Base-by-base conservation (phyloP, 2,888 invertebrate species). In the Eupeodes latifasciatus region DNA sequence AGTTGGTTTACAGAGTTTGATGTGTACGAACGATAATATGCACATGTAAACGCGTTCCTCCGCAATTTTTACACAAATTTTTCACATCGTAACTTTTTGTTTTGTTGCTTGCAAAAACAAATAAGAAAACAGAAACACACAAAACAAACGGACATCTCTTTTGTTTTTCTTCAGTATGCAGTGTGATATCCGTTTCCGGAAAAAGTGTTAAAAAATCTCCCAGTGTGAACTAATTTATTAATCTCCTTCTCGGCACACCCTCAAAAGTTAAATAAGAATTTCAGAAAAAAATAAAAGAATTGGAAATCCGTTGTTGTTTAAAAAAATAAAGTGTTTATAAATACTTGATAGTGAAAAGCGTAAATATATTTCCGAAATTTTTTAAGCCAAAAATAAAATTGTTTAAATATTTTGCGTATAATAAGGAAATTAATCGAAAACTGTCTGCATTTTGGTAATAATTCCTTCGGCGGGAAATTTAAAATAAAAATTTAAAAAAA, bases 1-100 rank as follows among this genome's bases (percentile, higher is more conserved):
- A 88, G 88, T 88, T 75, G 81, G 34, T 47, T 77, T n/a, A 69
- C 62, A 69, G 64, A 85, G 74, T 78, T 85, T 81, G 84, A 55
- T 66, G 77, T 61, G 81, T 53, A 71, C 84, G 72, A 27, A 27
- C 27, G 27, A 27, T 27, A 27, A 80, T 72, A 69, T 81, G 71
- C 71, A 62, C 53, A 69, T 34, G 49, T 57, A n/a, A 47, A 64
- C 85, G 78, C 59, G 81, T 71, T 71, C 51, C 59, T 71, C 51
- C 59, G 72, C 51, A 69, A 62, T 62, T 66, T 40, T 16, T 51
- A 27, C 27, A 59, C 61, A 53, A 72, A 67, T 74, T 81, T 47
- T 77, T 78, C 67, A 76, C 49, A 76, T 72, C 74, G 81, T 47
- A 74, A 59, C 47, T 57, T 72, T 59, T 51, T 78, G 69, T 51